phyloP scores from a whole-genome alignment of 2,888 invertebrate species.

The Mythimna vitellina region DNA sequence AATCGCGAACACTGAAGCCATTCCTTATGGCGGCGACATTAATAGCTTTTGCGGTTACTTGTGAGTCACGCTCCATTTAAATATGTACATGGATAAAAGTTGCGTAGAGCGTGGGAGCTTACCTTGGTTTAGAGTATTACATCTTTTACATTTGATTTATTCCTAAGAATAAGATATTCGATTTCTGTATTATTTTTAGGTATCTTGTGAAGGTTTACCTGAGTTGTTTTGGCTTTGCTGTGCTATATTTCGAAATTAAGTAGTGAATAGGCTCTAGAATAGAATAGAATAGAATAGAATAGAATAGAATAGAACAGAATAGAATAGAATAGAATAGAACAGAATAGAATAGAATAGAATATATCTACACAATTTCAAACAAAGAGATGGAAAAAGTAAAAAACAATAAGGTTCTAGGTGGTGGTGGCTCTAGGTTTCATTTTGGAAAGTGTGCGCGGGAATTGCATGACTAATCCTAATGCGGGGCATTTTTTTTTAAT shows the following conservation, averaged over 20 bases:
- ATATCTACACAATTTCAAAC: too few species aligned
- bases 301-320: too few species aligned
- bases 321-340: too few species aligned
- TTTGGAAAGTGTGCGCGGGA: too few species aligned
- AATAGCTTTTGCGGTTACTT: conserved; percentile 66
- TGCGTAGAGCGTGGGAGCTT: conserved; percentile 36
- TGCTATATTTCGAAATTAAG: background rate
- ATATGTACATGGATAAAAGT: conserved; percentile 64
- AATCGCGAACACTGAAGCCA: conserved; percentile 43
- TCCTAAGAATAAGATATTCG: background rate
- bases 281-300: too few species aligned
- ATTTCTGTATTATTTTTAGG: conserved; percentile 1
- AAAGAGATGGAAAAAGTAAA: too few species aligned
- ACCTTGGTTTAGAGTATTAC: conserved; percentile 5
- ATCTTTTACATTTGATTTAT: conserved; percentile 21
- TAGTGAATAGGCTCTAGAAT: too few species aligned
- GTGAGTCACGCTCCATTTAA: conserved; percentile 68
- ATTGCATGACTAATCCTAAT: too few species aligned
- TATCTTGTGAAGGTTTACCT: background rate
- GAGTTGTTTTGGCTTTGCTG: background rate
- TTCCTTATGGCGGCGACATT: conserved; percentile 48
- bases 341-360: too few species aligned
- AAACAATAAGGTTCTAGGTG: too few species aligned
- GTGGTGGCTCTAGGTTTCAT: too few species aligned
- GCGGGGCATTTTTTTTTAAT: too few species aligned